These are phyloP conservation scores for Coelopa pilipes DNA, from an alignment of 2,888 invertebrate species.

Conservation along the genomic window DNA sequence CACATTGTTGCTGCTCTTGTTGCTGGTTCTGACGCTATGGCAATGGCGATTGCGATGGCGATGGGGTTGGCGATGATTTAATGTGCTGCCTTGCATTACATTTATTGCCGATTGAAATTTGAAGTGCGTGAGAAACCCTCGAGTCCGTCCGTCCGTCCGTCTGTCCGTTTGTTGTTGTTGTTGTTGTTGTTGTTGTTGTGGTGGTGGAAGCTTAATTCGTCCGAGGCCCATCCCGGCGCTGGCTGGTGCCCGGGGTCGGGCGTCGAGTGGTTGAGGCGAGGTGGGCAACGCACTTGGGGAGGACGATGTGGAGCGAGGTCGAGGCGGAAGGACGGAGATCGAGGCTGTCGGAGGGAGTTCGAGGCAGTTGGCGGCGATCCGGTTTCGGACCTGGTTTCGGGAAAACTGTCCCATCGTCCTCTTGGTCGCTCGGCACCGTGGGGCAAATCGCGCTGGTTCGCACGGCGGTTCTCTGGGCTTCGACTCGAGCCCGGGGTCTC, in stretches of 20 bases:
- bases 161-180: constrained; percentile 15
- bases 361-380: too few relatives aligned
- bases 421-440: too few relatives aligned
- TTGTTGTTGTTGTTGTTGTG: constrained; percentile 3
- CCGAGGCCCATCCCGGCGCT: background rate
- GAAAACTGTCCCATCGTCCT: too few relatives aligned
- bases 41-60: constrained; percentile 51
- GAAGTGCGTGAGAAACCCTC: constrained; percentile 63
- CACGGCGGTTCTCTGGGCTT: too few relatives aligned
- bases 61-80: constrained; percentile 56
- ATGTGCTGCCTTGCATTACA: constrained; percentile 66
- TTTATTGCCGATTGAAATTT: constrained; percentile 66
- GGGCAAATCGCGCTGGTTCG: too few relatives aligned
- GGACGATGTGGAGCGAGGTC: too few relatives aligned
- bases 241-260: background rate
- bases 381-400: too few relatives aligned
- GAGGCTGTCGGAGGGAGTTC: too few relatives aligned
- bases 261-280: too few relatives aligned
- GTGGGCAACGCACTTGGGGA: too few relatives aligned
- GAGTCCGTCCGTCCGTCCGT: background rate
- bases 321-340: too few relatives aligned
- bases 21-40: constrained; percentile 35
- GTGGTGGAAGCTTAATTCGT: background rate
- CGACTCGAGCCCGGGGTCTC: too few relatives aligned
- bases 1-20: background rate